Evolutionary conservation across 2,797 vertebrate genomes (phyloP).

Genomic region (Coranthus polyacanthus): DNA sequence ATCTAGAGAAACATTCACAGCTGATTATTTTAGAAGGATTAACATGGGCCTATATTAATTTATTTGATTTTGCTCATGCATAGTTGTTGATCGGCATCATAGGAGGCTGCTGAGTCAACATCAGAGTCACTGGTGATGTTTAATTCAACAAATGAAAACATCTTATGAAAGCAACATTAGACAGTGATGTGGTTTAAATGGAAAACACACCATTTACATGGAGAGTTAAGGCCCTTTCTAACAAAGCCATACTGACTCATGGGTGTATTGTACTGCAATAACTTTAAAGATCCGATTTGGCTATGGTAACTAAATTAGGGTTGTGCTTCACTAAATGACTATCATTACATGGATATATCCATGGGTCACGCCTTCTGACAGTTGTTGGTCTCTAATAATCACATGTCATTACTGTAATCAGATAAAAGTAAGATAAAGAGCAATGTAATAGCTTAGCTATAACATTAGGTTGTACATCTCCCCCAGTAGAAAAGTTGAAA

Average conservation of each 20-base stretch:
- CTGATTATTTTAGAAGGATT: no score
- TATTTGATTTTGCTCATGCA: background rate
- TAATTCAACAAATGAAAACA: constrained; percentile 21
- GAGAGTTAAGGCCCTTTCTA: constrained; percentile 27
- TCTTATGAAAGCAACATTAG: constrained; percentile 18
- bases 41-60: no score
- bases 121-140: background rate
- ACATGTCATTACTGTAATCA: constrained; percentile 72
- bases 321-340: constrained; percentile 62
- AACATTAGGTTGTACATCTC: constrained; percentile 63
- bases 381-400: constrained; percentile 69
- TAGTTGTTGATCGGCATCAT: background rate
- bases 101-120: background rate
- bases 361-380: constrained; percentile 67
- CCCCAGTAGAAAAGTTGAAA: constrained; percentile 52
- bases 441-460: constrained; percentile 57
- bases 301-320: constrained; percentile 62
- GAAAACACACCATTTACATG: constrained; percentile 22
- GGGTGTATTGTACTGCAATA: constrained; percentile 73
- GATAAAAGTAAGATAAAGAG: constrained; percentile 70
- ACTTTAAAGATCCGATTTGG: constrained; percentile 65
- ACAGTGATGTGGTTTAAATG: constrained; percentile 7
- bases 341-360: constrained; percentile 66
- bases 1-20: no score
- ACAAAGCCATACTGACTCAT: constrained; percentile 24